Evolutionary conservation across 2,888 invertebrate species (phyloP).

Genomic region (Drosophila borborema): DNA sequence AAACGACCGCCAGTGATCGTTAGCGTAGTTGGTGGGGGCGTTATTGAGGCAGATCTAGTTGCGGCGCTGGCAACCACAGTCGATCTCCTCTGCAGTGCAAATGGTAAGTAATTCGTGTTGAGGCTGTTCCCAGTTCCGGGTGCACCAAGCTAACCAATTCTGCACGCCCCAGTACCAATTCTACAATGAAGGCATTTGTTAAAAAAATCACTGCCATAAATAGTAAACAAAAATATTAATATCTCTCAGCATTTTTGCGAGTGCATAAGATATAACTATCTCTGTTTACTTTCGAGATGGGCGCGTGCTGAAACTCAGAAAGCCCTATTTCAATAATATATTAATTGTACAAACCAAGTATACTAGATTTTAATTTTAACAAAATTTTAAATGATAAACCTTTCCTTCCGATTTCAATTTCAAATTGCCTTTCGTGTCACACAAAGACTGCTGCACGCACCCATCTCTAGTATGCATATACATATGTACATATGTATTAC

Average conservation of each 20-base stretch:
- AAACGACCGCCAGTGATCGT: slow-evolving; percentile 31
- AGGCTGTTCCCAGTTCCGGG: slow-evolving; percentile 64
- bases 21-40: slow-evolving; percentile 21
- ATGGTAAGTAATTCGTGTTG: slow-evolving; percentile 83
- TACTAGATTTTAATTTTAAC: neutral
- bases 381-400: neutral
- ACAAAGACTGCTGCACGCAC: slow-evolving; percentile 1
- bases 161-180: slow-evolving; percentile 20
- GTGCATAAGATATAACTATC: slow-evolving; percentile 19
- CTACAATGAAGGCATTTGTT: slow-evolving; percentile 41
- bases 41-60: slow-evolving; percentile 67
- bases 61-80: slow-evolving; percentile 79
- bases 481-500: neutral
- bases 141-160: slow-evolving; percentile 30
- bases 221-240: slow-evolving; percentile 7
- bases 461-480: slow-evolving; percentile 42
- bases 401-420: neutral
- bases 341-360: neutral
- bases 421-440: slow-evolving; percentile 6
- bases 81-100: slow-evolving; percentile 79
- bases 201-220: slow-evolving; percentile 11
- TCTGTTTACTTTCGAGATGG: slow-evolving; percentile 10
- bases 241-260: slow-evolving; percentile 35
- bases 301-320: neutral
- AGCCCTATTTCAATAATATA: too few relatives aligned